Base-by-base conservation (phyloP, 2,797 vertebrate species). In the Coluber constrictor region DNA sequence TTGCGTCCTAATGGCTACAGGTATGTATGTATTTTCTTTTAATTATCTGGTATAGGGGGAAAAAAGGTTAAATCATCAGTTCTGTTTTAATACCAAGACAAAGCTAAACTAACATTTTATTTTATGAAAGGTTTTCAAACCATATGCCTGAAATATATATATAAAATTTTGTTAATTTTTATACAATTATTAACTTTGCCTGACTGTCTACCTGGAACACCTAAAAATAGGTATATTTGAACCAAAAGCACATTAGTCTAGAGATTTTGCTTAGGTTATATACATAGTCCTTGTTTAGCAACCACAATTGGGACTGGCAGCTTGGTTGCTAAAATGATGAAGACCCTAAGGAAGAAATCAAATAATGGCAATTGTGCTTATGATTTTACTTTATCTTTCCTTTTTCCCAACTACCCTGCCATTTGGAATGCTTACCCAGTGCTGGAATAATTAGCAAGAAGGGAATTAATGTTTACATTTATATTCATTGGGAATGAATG, bases 1-100 rank as follows among this genome's bases (percentile, higher is more conserved):
- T 94, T 98, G 95, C 55, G 99, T 99, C 20, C 97, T 99, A 92
- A 99, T 96, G 89, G 99, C 99, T 92, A 99, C 99, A 98, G 99
- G 99, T 99, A 95, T 95, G 87, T 66, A 29, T 57, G 37, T 32
- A 83, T 32, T 87, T 8, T 18, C 1, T 37, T 90, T 59, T 47
- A 59, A 25, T 60, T 90, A 79, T 57, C 2, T 57, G 8, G 16
- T 25, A 25, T 47, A 27, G 61, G 5, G n/a, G n/a, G 11, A 0
- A 5, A 25, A 32, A 55, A 5, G 12, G 7, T 91, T 54, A 74
- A 57, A 66, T 61, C 37, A 47, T 63, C 59, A 51, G 25, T 5
- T 47, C 9, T 56, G 25, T 29, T 25, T 51, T 18, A 60, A 59
- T 47, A 47, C 15, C 32, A 87, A 92, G 20, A 56, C 16, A 92